Evolutionary conservation across 30 jellyfish, hydroid and myxozoan species (phyloP), one percentile per base, ranked within the genome.

Genomic region (Chironex yamaguchii): DNA sequence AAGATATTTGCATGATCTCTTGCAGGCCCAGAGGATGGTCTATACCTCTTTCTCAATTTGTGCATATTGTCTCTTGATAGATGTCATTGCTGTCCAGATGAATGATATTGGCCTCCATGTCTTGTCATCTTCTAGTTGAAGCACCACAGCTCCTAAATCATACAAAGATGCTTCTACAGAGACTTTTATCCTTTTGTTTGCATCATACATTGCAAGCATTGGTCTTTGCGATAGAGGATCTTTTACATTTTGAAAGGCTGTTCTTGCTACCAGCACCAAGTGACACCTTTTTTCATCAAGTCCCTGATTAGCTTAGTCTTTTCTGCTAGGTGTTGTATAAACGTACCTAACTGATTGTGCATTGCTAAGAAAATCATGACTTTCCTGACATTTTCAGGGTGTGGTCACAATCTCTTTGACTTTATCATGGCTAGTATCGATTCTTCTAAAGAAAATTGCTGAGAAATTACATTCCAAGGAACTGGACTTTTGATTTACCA

Each of bases 41-140:
- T n/a, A n/a, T n/a, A n/a, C 76, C 70, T 86, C 96, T 63, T 76
- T 86, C 79, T 86, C 96, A 21, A 86, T 86, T 62, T 75, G 96
- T n/a, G 89, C 53, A 62, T 86, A 86, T n/a, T 52, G 52, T 36
- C 71, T 29, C 87, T 86, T 91, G 11, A 79, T 65, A 4, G 21
- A 14, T 11, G 96, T 63, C 50, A 86, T 30, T 9, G 79, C 78
- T 14, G 86, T 21, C 36, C 87, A 86, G 25, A 52, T 49, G 36
- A 34, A 86, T 6, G 91, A 91, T 36, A 76, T 17, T 6, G 48
- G 92, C 35, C 72, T 80, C 79, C 79, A 42, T 49, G 2, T 30
- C 52, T 29, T 30, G 36, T 82, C 92, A 32, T 66, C 87, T 33
- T 82, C 77, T 2, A 36, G 64, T 51, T 82, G 92, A n/a, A 21